phyloP scores from a whole-genome alignment of 2,797 vertebrate species.

The Echeneis naucrates region DNA sequence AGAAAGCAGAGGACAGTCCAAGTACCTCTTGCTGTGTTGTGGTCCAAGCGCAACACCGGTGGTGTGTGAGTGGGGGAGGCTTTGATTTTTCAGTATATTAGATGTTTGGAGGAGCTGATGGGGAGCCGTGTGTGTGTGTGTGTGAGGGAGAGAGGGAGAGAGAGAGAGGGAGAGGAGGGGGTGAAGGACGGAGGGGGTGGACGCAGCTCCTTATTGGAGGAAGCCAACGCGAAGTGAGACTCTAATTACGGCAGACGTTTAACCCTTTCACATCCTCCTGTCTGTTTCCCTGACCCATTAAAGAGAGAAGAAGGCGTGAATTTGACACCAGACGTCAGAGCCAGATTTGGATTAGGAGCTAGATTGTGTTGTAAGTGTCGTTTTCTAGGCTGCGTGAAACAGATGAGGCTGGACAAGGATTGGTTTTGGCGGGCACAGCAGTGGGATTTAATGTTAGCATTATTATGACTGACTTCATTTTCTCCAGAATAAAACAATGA shows the following conservation, averaged over 20 bases:
- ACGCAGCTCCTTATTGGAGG: conserved; percentile 85
- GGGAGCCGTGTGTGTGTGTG: conserved; percentile 55
- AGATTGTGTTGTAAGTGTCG: conserved; percentile 68
- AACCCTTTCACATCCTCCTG: conserved; percentile 80
- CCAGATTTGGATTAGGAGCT: conserved; percentile 72
- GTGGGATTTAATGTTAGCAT: conserved; percentile 8
- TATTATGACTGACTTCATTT: too few relatives aligned
- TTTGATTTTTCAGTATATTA: conserved; percentile 87
- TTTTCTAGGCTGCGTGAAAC: conserved; percentile 62
- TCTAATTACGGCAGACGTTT: conserved; percentile 86
- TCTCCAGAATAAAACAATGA: conserved; percentile 11
- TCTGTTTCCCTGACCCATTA: conserved; percentile 71
- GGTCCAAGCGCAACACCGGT: conserved; percentile 70
- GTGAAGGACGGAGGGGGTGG: conserved; percentile 59
- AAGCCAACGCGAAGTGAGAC: conserved; percentile 72
- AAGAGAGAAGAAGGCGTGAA: conserved; percentile 56
- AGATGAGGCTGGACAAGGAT: conserved; percentile 59
- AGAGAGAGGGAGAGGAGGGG: not conserved
- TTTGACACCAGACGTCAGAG: conserved; percentile 74
- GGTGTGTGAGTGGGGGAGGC: conserved; percentile 76
- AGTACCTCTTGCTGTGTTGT: conserved; percentile 48
- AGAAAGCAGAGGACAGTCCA: conserved; percentile 34
- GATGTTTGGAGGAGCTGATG: conserved; percentile 78
- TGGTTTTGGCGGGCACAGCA: conserved; percentile 50
- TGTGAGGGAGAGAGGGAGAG: conserved; percentile 39